phyloP scores from a whole-genome alignment of 2,888 invertebrate species.

The Acanthosepion lycidas region DNA sequence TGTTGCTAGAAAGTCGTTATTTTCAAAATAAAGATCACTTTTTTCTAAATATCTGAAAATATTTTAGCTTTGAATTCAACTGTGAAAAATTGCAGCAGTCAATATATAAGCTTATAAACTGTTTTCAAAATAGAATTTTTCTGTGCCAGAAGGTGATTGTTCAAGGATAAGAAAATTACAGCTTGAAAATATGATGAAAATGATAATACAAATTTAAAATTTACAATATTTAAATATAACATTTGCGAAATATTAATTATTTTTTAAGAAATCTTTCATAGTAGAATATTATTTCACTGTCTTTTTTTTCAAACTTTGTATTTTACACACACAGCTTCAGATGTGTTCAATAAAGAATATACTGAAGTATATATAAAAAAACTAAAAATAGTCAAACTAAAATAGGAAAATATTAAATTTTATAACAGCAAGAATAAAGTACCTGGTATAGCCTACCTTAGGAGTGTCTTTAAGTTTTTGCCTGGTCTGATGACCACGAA shows the following conservation, averaged over 20 bases:
- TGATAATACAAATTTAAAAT: neutral
- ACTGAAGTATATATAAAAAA: neutral
- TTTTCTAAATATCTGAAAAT: neutral
- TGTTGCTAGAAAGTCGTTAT: neutral
- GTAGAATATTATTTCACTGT: no score
- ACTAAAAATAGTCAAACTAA: neutral
- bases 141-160: neutral
- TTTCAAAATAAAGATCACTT: neutral
- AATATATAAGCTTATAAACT: neutral
- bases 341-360: neutral
- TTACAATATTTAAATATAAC: neutral
- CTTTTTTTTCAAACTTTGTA: neutral
- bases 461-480: slow-evolving; percentile 58
- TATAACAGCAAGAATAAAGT: neutral
- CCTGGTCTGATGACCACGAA: slow-evolving; percentile 65
- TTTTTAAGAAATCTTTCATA: no score
- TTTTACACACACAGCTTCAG: neutral
- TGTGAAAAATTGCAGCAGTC: neutral
- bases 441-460: slow-evolving; percentile 38
- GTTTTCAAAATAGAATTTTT: neutral
- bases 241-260: no score
- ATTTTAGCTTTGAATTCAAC: neutral
- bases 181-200: neutral
- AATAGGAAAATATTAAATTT: neutral
- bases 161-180: neutral